Evolutionary conservation across 2,888 invertebrate species (phyloP).

Genomic region (Athetis lepigone): DNA sequence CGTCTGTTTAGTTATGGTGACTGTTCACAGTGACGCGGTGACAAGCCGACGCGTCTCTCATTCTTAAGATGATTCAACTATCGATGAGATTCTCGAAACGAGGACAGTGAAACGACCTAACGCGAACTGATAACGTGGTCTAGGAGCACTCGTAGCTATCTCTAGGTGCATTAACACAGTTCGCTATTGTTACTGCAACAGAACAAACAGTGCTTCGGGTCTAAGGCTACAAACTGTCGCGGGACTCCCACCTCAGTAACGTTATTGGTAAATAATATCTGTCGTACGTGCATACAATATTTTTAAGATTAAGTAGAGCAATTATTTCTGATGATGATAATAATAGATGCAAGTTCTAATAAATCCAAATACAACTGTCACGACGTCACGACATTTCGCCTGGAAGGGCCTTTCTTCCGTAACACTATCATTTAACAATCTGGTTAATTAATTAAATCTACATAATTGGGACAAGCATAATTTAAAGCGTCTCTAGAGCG

Average conservation of each 20-base stretch:
- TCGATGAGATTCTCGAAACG: constrained; percentile 71
- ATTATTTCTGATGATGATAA: constrained; percentile 17
- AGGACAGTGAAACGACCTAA: constrained; percentile 85
- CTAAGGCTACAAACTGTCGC: constrained; percentile 59
- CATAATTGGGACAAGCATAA: constrained; percentile 56
- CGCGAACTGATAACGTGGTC: constrained; percentile 82
- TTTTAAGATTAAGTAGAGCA: constrained; percentile 50
- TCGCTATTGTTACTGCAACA: constrained; percentile 70
- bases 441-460: constrained; percentile 59
- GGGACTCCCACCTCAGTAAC: constrained; percentile 66
- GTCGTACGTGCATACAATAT: constrained; percentile 40
- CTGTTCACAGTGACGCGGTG: constrained; percentile 35
- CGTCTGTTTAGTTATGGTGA: constrained; percentile 42
- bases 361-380: constrained; percentile 67
- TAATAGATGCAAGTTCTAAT: constrained; percentile 48
- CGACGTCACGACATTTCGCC: constrained; percentile 68
- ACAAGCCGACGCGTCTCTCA: constrained; percentile 32
- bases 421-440: constrained; percentile 52
- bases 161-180: constrained; percentile 74
- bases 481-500: constrained; percentile 55
- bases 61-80: constrained; percentile 68
- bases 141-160: constrained; percentile 78
- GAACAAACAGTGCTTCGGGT: constrained; percentile 63
- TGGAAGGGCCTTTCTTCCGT: constrained; percentile 56
- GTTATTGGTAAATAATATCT: constrained; percentile 68